phyloP scores from a whole-genome alignment of 2,797 vertebrate genomes.

The Enteromius thamalakanensis region DNA sequence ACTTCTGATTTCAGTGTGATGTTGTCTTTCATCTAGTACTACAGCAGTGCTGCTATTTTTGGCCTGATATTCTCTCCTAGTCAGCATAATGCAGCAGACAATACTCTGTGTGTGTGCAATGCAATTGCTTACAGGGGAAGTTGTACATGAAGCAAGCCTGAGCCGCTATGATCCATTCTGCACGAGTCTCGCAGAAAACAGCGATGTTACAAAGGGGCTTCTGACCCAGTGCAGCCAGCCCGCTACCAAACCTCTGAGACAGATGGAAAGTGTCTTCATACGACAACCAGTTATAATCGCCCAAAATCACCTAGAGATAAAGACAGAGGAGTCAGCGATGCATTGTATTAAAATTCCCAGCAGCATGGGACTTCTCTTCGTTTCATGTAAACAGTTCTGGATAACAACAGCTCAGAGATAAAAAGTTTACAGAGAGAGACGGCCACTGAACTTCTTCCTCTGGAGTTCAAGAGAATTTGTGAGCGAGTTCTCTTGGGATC shows the following conservation, averaged over 20 bases:
- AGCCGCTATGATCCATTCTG: conserved; percentile 92
- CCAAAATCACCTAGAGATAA: conserved; percentile 88
- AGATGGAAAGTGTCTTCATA: conserved; percentile 86
- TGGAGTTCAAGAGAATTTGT: conserved; percentile 3
- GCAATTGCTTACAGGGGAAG: conserved; percentile 87
- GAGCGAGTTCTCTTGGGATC: neutral
- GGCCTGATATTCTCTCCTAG: neutral
- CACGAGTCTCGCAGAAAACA: conserved; percentile 96
- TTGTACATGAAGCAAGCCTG: conserved; percentile 98
- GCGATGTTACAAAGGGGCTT: conserved; percentile 91
- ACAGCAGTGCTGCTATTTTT: conserved; percentile 27
- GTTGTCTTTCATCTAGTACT: neutral
- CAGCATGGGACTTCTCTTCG: conserved; percentile 1
- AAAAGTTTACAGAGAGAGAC: conserved; percentile 22
- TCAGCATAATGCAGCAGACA: conserved; percentile 17
- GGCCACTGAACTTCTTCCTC: neutral
- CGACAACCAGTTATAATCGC: conserved; percentile 92
- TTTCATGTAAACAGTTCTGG: conserved; percentile 38
- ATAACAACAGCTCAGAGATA: conserved; percentile 20
- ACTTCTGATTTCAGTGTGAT: conserved; percentile 3
- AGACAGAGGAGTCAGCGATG: conserved; percentile 16
- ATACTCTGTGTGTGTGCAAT: neutral
- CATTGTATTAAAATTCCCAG: neutral
- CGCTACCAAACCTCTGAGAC: conserved; percentile 88
- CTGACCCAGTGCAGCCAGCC: conserved; percentile 89